Percentiles rank a stretch among this genome's conserved stretches.
Conservation (phyloP, 2,797 vertebrate genomes). For the Melanotaenia parkinsoni region DNA sequence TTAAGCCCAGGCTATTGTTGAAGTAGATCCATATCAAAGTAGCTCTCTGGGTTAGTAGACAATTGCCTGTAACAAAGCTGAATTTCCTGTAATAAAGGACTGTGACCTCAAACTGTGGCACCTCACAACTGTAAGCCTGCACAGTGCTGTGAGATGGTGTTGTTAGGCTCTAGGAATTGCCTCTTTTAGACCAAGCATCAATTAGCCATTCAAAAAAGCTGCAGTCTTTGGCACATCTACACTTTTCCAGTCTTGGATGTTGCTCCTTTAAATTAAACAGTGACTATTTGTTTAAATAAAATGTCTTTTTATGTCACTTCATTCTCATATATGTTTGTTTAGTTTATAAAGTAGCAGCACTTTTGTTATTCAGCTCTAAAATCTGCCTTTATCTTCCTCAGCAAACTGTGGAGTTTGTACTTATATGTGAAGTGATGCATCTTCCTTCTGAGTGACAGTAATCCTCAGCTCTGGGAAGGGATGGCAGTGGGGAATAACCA, state of each 20-base stretch:
- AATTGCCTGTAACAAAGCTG: neutral
- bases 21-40: neutral
- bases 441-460: constrained; percentile 66
- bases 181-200: neutral
- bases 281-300: too few species aligned
- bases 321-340: constrained; percentile 4
- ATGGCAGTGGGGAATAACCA: constrained; percentile 52
- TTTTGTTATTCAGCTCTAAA: constrained; percentile 41
- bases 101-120: neutral
- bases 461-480: constrained; percentile 56
- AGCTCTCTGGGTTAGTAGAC: neutral
- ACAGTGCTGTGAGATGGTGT: neutral
- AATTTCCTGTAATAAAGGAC: neutral
- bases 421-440: constrained; percentile 58
- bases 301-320: constrained; percentile 1
- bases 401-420: constrained; percentile 46
- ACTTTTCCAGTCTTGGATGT: neutral
- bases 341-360: constrained; percentile 9
- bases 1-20: neutral
- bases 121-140: neutral
- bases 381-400: constrained; percentile 45
- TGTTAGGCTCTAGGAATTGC: neutral
- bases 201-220: neutral
- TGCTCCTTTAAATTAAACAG: constrained; percentile 31
- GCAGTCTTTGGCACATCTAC: neutral